Evolutionary conservation across 2,888 invertebrate species (phyloP).

Genomic region (Troides aeacus): DNA sequence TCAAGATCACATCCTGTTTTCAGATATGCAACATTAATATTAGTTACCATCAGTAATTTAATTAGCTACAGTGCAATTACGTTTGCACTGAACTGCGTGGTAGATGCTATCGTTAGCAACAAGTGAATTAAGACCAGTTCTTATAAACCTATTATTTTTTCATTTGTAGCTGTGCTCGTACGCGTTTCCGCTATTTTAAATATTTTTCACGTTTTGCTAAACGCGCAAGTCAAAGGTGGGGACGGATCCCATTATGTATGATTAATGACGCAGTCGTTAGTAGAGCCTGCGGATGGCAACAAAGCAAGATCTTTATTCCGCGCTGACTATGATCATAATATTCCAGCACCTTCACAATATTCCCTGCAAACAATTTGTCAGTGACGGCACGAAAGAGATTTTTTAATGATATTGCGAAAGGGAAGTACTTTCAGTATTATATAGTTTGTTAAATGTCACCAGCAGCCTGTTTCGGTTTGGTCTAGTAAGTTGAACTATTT

Average conservation of each 20-base stretch:
- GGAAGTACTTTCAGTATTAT: neutral
- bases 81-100: neutral
- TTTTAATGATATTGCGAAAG: neutral
- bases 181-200: neutral
- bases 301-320: slow-evolving; percentile 23
- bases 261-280: slow-evolving; percentile 67
- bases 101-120: neutral
- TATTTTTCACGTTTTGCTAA: slow-evolving; percentile 32
- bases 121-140: neutral
- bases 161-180: neutral
- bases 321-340: slow-evolving; percentile 23
- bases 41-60: neutral
- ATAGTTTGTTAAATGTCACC: neutral
- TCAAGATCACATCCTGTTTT: neutral
- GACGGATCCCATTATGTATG: slow-evolving; percentile 60
- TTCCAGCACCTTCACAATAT: slow-evolving; percentile 21
- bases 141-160: neutral
- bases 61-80: neutral
- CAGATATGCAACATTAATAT: neutral
- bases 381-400: neutral
- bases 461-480: no score
- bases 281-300: slow-evolving; percentile 59
- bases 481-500: no score
- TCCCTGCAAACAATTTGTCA: slow-evolving; percentile 2
- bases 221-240: slow-evolving; percentile 48